Base-by-base conservation (phyloP, 2,888 invertebrate genomes). In the Marronus borbonicus region DNA sequence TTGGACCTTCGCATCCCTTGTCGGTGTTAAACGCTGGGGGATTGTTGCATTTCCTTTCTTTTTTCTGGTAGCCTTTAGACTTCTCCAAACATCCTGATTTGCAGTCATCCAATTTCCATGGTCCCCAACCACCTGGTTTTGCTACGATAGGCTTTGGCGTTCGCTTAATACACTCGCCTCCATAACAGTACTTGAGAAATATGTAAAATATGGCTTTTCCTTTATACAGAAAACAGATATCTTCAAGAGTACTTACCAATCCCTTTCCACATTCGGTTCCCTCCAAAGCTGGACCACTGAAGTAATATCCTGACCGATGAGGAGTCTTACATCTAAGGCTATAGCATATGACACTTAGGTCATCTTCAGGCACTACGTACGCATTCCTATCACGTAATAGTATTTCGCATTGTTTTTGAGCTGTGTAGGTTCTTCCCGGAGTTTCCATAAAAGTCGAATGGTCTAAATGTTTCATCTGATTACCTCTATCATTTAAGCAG, bases 281-380 rank as follows among this genome's bases (percentile, higher is more conserved):
- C 80, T 95, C 95, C 44, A 96, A 88, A n/a, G 96, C 96, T 0
- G 96, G 96, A 0, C 95, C 95, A 1, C 95, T 93, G 85, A 92
- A 93, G 86, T 94, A 95, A 88, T 91, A 94, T 12, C 94, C 95
- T 78, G 92, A 91, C 70, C 93, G 91, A 85, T 93, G 93, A 49
- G 95, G 94, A 20, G 93, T 92, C 84, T 92, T 91, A 85, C 95
- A 95, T 81, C 93, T 91, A 69, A 95, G 89, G 86, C 93, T 93
- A 78, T 91, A 90, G 86, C 95, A 95, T 80, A 92, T 90, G 44
- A 89, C 86, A 1, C 88, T 83, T 36, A 89, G 81, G 82, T 89
- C 82, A 83, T 88, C 88, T 64, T 88, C 86, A 0, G 88, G 88
- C 14, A 90, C 88, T 5, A 90, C 88, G 8, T 89, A 88, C 1